Evolutionary conservation across 2,113 vertebrate species (phyloP).

Genomic region (Tylochromis polylepis): DNA sequence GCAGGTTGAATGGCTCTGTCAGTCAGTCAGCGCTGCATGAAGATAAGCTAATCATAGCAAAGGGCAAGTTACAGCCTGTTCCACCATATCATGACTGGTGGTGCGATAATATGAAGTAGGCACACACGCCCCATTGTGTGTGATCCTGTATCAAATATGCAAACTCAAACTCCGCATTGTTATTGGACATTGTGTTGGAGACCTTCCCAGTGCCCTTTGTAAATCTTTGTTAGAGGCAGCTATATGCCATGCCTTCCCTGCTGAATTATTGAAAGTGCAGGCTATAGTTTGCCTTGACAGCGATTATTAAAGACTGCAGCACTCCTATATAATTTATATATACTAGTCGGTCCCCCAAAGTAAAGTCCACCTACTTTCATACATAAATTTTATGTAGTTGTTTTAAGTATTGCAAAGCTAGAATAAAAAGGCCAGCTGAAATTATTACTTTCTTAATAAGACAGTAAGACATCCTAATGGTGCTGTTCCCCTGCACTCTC

Average conservation of each 20-base stretch:
- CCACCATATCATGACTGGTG: not conserved
- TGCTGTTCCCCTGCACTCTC: slow-evolving; percentile 54
- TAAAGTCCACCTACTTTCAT: not conserved
- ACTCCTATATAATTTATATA: slow-evolving; percentile 39
- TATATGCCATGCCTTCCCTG: slow-evolving; percentile 18
- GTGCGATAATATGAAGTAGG: not conserved
- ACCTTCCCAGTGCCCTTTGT: slow-evolving; percentile 34
- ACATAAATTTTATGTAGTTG: not conserved
- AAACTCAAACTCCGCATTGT: not conserved
- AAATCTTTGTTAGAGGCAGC: slow-evolving; percentile 19
- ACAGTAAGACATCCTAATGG: slow-evolving; percentile 3
- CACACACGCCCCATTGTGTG: not conserved
- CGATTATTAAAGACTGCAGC: slow-evolving; percentile 37
- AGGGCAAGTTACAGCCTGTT: slow-evolving; percentile 34
- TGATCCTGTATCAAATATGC: not conserved
- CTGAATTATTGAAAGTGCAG: slow-evolving; percentile 67
- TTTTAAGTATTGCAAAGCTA: slow-evolving; percentile 25
- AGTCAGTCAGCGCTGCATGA: not conserved
- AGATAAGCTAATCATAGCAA: slow-evolving; percentile 1
- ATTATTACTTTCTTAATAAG: not conserved
- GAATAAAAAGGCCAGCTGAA: slow-evolving; percentile 16
- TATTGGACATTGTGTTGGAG: not conserved
- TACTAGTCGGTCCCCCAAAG: not conserved
- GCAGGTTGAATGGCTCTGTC: slow-evolving; percentile 7
- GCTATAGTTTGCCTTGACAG: slow-evolving; percentile 16